These are phyloP conservation scores for Scytalopus superciliaris DNA, from an alignment of 2,113 vertebrate genomes.

Conservation along the genomic window DNA sequence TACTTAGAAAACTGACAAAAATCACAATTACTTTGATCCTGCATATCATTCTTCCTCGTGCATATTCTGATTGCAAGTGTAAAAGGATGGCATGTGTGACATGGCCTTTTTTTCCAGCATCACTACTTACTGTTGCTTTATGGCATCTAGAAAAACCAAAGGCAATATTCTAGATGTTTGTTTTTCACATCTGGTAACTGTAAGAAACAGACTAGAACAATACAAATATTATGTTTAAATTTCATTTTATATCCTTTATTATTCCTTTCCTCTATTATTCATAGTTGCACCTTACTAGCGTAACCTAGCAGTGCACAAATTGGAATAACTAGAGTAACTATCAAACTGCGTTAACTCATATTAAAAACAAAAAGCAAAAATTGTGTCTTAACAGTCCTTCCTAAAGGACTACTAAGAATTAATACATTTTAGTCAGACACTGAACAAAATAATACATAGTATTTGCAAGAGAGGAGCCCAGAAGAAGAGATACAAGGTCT, in stretches of 20 bases:
- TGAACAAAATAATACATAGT: background rate
- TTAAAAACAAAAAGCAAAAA: background rate
- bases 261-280: background rate
- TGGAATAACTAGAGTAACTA: background rate
- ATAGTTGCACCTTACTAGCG: background rate
- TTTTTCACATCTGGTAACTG: background rate
- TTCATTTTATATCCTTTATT: background rate
- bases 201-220: background rate
- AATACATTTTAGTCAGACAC: background rate
- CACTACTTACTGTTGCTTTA: background rate
- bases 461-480: no score
- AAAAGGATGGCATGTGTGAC: background rate
- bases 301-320: background rate
- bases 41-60: background rate
- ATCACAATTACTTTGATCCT: background rate
- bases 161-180: background rate
- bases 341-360: background rate
- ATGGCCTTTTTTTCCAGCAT: background rate
- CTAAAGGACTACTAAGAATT: background rate
- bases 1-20: background rate
- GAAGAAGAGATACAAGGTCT: no score
- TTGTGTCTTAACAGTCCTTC: background rate
- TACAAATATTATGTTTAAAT: background rate
- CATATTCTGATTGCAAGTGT: background rate
- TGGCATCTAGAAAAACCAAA: background rate